Percentiles rank a stretch among this genome's conserved stretches.
These are phyloP conservation scores for Serrognathus titanus DNA, from an alignment of 2,888 invertebrate species.

Conservation along the genomic window DNA sequence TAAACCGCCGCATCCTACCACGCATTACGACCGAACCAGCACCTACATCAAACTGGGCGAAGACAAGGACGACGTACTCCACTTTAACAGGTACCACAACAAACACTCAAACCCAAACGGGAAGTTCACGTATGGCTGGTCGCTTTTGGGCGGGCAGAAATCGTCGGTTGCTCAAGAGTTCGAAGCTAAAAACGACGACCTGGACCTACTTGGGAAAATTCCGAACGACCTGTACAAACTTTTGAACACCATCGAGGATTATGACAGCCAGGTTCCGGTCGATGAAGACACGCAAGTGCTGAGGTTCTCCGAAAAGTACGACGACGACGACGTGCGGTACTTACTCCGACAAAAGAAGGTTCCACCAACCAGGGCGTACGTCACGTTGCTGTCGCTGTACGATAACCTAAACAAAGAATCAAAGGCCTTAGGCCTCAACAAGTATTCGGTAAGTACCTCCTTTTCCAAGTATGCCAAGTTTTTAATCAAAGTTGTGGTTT, in stretches of 20 bases:
- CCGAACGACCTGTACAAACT: constrained; percentile 43
- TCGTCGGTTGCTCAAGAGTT: neutral
- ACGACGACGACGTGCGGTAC: constrained; percentile 34
- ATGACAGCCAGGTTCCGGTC: constrained; percentile 24
- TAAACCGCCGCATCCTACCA: constrained; percentile 46
- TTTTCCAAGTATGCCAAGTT: neutral
- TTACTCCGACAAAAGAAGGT: constrained; percentile 51
- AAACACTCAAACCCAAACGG: neutral
- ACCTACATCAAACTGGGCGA: neutral
- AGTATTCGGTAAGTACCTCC: constrained; percentile 54
- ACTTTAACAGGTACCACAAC: neutral
- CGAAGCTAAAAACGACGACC: constrained; percentile 15
- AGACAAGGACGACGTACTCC: neutral
- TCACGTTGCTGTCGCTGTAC: constrained; percentile 59
- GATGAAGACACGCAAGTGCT: constrained; percentile 35
- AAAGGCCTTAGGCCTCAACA: constrained; percentile 59
- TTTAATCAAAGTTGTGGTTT: constrained; percentile 7
- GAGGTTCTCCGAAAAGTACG: constrained; percentile 37
- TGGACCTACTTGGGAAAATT: constrained; percentile 38
- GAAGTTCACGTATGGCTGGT: neutral
- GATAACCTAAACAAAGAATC: constrained; percentile 65
- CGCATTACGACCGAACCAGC: too few species aligned
- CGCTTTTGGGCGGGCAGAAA: neutral
- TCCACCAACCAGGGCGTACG: constrained; percentile 58
- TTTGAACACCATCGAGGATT: constrained; percentile 35